phyloP scores from a whole-genome alignment of 1,140 invertebrate genomes.

The Tetramorium simillimum region DNA sequence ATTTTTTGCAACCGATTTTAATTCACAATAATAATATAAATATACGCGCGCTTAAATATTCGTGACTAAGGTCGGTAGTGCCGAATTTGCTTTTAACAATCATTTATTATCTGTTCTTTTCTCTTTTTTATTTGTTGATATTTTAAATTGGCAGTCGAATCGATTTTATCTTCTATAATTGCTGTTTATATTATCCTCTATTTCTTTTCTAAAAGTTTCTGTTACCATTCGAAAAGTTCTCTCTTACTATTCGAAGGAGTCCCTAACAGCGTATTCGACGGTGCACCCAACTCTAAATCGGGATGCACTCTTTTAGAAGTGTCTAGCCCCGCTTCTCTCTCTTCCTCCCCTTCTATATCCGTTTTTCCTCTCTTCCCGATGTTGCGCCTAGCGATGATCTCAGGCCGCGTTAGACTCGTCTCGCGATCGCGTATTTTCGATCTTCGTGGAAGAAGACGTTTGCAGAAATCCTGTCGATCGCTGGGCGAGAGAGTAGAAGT shows the following conservation, averaged over 20 bases:
- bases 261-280: constrained; percentile 62
- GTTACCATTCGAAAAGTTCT: neutral
- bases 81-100: neutral
- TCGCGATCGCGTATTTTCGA: neutral
- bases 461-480: neutral
- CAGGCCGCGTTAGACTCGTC: neutral
- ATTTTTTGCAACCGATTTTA: neutral
- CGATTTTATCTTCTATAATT: neutral
- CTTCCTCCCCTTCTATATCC: neutral
- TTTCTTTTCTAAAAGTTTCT: neutral
- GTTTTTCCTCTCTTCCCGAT: neutral
- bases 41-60: neutral
- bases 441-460: constrained; percentile 26
- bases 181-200: neutral
- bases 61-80: neutral
- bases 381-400: neutral
- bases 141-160: neutral
- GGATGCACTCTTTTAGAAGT: constrained; percentile 78
- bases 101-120: neutral
- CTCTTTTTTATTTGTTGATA: neutral
- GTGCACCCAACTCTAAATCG: constrained; percentile 76
- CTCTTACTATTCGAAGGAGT: constrained; percentile 47
- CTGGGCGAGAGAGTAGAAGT: neutral
- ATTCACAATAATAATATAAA: neutral
- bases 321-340: constrained; percentile 65